Percentiles rank a stretch among this genome's conserved stretches.
phyloP scores from a whole-genome alignment of 92 coral and sea anemone species.

The Galaxea fascicularis region DNA sequence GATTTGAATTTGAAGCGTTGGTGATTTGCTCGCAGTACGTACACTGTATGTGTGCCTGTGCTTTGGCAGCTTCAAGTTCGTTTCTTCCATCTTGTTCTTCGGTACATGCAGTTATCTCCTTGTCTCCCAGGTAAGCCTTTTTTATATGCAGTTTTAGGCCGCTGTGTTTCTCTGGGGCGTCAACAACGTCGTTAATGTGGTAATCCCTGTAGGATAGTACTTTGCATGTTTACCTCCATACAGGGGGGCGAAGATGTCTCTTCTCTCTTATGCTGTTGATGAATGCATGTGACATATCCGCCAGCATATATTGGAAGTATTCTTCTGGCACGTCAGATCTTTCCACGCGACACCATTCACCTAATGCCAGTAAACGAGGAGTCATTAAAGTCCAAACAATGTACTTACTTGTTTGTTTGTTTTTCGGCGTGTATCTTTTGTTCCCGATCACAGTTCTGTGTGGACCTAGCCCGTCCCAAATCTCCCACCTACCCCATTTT shows the following conservation, averaged over 20 bases:
- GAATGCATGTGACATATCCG: conserved; percentile 12
- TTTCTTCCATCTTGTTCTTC: neutral
- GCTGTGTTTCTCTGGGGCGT: neutral
- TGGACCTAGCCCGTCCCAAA: no score
- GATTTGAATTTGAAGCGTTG: conserved; percentile 22
- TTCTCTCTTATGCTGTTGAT: neutral
- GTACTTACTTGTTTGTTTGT: no score
- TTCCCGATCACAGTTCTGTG: no score
- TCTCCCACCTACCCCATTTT: no score
- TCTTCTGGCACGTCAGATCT: conserved; percentile 3
- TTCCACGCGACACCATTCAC: conserved; percentile 36
- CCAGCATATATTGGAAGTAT: conserved; percentile 3
- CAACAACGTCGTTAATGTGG: neutral
- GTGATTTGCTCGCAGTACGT: neutral
- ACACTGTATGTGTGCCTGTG: neutral
- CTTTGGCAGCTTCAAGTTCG: conserved; percentile 18
- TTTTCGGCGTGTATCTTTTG: no score
- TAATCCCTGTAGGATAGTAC: neutral
- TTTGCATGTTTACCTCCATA: conserved; percentile 2
- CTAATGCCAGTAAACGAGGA: conserved; percentile 8
- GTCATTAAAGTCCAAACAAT: no score
- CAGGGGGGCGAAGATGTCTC: conserved; percentile 16
- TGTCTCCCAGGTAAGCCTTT: neutral
- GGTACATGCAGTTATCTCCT: neutral
- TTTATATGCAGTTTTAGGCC: neutral